Percentiles rank a stretch among this genome's conserved stretches.
Evolutionary conservation across 2,888 invertebrate genomes (phyloP).

Genomic region (Pachliopta kotzebuea): DNA sequence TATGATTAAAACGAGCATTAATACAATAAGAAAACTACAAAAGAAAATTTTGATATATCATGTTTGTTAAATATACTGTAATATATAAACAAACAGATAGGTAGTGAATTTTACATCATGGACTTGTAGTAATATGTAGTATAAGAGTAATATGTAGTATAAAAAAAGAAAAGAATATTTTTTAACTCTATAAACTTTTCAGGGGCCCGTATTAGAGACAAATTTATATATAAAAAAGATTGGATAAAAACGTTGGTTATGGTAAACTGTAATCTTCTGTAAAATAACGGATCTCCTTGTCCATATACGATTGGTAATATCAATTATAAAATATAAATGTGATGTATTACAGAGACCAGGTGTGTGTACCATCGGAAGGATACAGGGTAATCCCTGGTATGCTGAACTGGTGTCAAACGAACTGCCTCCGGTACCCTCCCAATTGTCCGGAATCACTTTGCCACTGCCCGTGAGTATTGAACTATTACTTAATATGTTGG

Average conservation of each 20-base stretch:
- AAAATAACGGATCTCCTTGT: not conserved
- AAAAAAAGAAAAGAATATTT: no score
- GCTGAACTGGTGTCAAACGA: slow-evolving; percentile 90
- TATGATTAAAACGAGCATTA: no score
- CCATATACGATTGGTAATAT: not conserved
- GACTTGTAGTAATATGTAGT: no score
- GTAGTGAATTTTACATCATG: no score
- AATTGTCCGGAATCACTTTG: slow-evolving; percentile 90
- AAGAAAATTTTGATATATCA: no score
- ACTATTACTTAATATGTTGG: no score
- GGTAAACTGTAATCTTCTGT: not conserved
- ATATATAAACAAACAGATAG: no score
- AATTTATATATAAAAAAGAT: not conserved
- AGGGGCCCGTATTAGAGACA: no score
- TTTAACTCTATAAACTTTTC: no score
- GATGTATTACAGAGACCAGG: slow-evolving; percentile 83
- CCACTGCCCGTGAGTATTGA: slow-evolving; percentile 88
- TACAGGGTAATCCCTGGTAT: slow-evolving; percentile 88
- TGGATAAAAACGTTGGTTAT: not conserved
- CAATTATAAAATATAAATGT: slow-evolving; percentile 2
- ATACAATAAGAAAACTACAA: not conserved
- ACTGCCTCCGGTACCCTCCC: slow-evolving; percentile 92
- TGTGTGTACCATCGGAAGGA: slow-evolving; percentile 84
- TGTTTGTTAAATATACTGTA: not conserved
- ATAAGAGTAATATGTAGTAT: no score